phyloP scores from a whole-genome alignment of 2,113 vertebrate genomes.

The Toxostoma redivivum region DNA sequence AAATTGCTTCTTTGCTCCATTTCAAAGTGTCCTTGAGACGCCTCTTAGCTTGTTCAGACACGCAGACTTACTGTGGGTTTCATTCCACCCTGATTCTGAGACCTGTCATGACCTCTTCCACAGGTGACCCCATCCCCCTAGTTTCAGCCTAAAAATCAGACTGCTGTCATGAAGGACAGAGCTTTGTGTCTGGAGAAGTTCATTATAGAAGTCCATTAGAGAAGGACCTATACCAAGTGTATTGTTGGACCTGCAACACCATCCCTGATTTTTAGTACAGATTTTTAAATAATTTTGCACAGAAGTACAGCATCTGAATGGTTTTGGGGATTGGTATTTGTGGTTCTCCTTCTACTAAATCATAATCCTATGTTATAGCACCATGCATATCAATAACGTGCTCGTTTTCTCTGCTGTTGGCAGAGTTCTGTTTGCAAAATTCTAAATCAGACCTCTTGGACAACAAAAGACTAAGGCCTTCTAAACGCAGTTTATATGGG shows the following conservation, averaged over 20 bases:
- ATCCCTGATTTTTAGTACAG: neutral
- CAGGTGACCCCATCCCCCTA: neutral
- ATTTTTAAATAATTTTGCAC: neutral
- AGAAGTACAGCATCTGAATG: neutral
- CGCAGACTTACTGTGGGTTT: neutral
- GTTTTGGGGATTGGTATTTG: neutral
- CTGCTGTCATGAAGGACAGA: neutral
- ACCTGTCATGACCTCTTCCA: neutral
- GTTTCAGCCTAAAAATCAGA: neutral
- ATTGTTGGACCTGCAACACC: neutral
- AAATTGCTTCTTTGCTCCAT: neutral
- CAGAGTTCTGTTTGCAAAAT: neutral
- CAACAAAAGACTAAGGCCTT: neutral
- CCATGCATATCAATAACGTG: fast-evolving
- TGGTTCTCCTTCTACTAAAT: neutral
- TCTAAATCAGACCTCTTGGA: neutral
- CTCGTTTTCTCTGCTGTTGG: neutral
- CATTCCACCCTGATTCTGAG: neutral
- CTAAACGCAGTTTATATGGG: neutral
- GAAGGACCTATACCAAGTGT: neutral
- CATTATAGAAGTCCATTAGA: neutral
- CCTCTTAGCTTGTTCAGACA: neutral
- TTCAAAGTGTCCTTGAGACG: neutral
- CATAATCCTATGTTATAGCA: neutral
- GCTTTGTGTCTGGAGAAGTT: neutral